phyloP scores from a whole-genome alignment of 2,888 invertebrate genomes.

The Odontocerum albicorne region DNA sequence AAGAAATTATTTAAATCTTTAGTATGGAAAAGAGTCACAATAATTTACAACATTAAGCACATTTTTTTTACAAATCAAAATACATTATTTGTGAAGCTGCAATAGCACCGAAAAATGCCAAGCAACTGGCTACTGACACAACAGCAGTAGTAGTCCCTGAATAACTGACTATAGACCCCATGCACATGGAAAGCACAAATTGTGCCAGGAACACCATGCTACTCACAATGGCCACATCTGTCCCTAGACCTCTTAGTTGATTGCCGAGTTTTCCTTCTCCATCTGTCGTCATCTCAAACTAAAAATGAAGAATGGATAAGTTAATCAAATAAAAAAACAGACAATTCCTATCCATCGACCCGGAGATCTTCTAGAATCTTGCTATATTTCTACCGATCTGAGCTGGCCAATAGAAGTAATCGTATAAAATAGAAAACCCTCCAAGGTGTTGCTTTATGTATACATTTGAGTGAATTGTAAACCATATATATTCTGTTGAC shows the following conservation, averaged over 20 bases:
- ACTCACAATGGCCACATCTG: conserved; percentile 92
- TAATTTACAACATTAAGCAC: too few relatives aligned
- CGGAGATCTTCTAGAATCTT: too few relatives aligned
- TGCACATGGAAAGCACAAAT: conserved; percentile 82
- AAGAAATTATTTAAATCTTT: too few relatives aligned
- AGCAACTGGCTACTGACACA: conserved; percentile 78
- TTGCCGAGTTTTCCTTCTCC: conserved; percentile 60
- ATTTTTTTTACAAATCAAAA: conserved; percentile 77
- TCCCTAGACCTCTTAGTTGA: conserved; percentile 86
- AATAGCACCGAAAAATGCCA: conserved; percentile 83
- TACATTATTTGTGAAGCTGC: conserved; percentile 88
- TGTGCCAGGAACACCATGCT: conserved; percentile 97
- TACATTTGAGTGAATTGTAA: too few relatives aligned
- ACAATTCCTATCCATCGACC: too few relatives aligned
- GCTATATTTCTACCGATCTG: too few relatives aligned
- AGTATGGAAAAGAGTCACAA: too few relatives aligned
- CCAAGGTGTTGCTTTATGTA: too few relatives aligned
- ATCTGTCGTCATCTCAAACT: conserved; percentile 63
- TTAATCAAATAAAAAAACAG: neutral
- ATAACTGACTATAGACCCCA: conserved; percentile 80
- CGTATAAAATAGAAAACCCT: too few relatives aligned
- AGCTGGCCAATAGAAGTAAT: too few relatives aligned
- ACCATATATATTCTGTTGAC: too few relatives aligned
- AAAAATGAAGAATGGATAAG: conserved; percentile 36
- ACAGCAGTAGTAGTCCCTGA: conserved; percentile 88